These are phyloP conservation scores for Murina feae DNA, from an alignment of 2,113 vertebrate genomes.

Conservation along the genomic window DNA sequence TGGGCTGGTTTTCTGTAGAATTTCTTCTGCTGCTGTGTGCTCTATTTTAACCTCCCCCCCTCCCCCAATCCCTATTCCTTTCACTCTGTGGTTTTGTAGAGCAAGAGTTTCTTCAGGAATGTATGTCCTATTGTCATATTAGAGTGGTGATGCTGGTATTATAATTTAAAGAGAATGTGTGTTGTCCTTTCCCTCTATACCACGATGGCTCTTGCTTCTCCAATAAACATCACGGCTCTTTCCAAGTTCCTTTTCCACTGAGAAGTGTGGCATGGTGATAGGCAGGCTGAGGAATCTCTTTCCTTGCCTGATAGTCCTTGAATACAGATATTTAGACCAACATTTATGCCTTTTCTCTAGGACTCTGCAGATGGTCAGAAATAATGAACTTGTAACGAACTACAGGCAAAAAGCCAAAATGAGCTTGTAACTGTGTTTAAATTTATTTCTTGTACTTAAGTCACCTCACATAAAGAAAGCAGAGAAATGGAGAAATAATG, in stretches of 20 bases:
- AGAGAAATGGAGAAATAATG: background rate
- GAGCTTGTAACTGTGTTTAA: background rate
- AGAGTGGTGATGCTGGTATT: background rate
- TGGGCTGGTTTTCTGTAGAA: background rate
- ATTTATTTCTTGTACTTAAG: background rate
- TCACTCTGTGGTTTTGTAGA: background rate
- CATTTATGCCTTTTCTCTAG: constrained; percentile 16
- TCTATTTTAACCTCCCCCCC: background rate
- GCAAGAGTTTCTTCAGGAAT: background rate
- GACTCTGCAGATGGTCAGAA: background rate
- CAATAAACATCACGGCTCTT: background rate
- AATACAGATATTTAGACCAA: background rate
- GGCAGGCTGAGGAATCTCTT: background rate
- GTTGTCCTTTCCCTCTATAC: background rate
- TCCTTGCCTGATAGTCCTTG: background rate
- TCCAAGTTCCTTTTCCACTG: background rate
- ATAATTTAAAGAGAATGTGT: background rate
- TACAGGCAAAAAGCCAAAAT: background rate
- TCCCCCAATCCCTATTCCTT: background rate
- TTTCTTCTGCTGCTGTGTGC: background rate
- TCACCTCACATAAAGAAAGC: background rate
- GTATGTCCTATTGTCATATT: background rate
- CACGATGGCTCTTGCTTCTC: background rate
- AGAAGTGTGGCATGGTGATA: background rate
- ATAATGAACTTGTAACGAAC: background rate